Evolutionary conservation across 2,113 vertebrate species (phyloP).

Genomic region (Aegotheles bennettii): DNA sequence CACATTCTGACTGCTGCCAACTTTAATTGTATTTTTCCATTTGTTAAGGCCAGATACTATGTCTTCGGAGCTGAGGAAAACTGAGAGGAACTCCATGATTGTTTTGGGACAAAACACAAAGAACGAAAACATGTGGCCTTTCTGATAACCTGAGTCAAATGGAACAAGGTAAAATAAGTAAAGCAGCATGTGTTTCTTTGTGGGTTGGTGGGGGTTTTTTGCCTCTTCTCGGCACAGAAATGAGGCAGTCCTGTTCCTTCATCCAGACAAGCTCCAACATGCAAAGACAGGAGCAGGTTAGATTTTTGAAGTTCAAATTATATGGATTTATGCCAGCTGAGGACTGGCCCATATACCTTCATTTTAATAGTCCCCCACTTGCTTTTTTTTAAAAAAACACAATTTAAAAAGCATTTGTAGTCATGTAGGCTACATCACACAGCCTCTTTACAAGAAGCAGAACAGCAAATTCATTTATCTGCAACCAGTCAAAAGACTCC

Average conservation of each 20-base stretch:
- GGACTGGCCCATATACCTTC: not conserved
- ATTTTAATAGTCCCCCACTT: not conserved
- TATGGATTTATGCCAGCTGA: not conserved
- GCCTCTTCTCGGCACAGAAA: not conserved
- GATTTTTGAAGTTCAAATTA: not conserved
- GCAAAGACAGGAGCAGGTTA: not conserved
- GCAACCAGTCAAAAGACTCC: not conserved
- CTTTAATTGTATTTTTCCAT: not conserved
- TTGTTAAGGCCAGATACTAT: constrained; percentile 75
- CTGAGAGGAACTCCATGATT: constrained; percentile 84
- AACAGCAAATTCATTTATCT: not conserved
- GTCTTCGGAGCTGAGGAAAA: constrained; percentile 61
- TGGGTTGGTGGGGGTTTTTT: not conserved
- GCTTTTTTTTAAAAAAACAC: not conserved
- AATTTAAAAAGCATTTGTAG: not conserved
- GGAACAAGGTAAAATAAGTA: constrained; percentile 16
- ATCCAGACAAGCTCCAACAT: not conserved
- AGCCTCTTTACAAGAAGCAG: not conserved
- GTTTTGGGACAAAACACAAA: constrained; percentile 72
- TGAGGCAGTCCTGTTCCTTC: not conserved
- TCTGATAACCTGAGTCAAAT: not conserved
- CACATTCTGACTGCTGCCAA: not conserved
- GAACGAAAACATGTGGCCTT: constrained; percentile 74
- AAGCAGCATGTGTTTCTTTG: not conserved
- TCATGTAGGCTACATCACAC: not conserved